These are phyloP conservation scores for Eira barbara DNA, from an alignment of 2,113 vertebrate genomes.

Conservation along the genomic window DNA sequence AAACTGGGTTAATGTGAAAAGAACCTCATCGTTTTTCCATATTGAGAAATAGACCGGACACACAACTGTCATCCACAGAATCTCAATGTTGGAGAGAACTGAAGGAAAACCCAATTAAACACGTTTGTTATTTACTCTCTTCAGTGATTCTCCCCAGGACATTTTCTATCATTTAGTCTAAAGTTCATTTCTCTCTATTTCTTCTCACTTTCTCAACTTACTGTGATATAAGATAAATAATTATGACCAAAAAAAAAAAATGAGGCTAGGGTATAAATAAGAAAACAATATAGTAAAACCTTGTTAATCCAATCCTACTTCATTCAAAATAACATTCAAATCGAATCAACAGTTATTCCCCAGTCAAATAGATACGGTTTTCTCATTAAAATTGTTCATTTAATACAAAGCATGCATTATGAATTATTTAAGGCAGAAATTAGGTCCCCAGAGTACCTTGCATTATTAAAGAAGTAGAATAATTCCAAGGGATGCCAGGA, in stretches of 20 bases:
- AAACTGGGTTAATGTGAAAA: not conserved
- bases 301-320: constrained; percentile 38
- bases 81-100: not conserved
- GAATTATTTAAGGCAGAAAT: constrained; percentile 74
- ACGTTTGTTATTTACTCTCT: not conserved
- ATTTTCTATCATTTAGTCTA: not conserved
- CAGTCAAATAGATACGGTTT: constrained; percentile 64
- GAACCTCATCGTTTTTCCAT: not conserved
- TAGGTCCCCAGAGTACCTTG: constrained; percentile 52
- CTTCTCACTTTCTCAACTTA: constrained; percentile 30
- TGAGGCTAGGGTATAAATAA: constrained; percentile 32
- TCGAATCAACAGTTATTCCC: constrained; percentile 72
- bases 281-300: constrained; percentile 49
- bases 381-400: constrained; percentile 76
- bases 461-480: constrained; percentile 69
- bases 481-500: constrained; percentile 46
- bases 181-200: constrained; percentile 15
- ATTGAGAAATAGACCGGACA: not conserved
- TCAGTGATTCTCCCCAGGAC: not conserved
- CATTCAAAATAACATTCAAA: constrained; percentile 71
- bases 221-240: constrained; percentile 23
- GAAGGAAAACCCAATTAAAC: not conserved
- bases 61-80: not conserved
- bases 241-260: not conserved
- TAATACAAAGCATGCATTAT: constrained; percentile 74